Percentiles rank a stretch among this genome's conserved stretches.
Conservation (phyloP, 2,797 vertebrate species). For the Hypotaenidia philippensis region DNA sequence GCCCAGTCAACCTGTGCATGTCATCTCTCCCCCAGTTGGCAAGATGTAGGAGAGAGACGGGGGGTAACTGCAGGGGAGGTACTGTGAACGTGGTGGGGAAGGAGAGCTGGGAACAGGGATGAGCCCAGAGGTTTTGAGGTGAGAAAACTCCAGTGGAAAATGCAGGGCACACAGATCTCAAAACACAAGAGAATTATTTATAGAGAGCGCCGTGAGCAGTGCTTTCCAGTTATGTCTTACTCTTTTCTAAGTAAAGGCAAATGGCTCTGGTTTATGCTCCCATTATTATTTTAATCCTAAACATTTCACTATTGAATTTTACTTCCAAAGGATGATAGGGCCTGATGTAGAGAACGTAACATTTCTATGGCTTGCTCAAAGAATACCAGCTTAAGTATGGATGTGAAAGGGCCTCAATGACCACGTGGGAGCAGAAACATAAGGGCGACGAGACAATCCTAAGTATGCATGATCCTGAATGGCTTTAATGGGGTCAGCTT, state of each 20-base stretch:
- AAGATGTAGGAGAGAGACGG: not conserved
- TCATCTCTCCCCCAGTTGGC: not conserved
- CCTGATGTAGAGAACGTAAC: not conserved
- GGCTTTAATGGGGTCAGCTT: slow-evolving; percentile 62
- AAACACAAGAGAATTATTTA: not conserved
- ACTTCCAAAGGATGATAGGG: not conserved
- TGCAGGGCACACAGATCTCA: not conserved
- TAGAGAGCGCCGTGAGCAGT: not conserved
- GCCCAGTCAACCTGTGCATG: not conserved
- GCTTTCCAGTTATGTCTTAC: not conserved
- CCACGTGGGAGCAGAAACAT: not conserved
- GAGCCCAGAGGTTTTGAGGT: not conserved
- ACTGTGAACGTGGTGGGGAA: not conserved
- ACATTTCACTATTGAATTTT: not conserved
- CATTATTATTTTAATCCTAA: not conserved
- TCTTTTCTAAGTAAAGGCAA: not conserved
- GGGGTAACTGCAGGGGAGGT: not conserved
- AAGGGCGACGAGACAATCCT: not conserved
- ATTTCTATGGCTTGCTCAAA: not conserved
- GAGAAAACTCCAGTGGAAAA: not conserved
- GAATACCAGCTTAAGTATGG: not conserved
- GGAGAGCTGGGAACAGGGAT: not conserved
- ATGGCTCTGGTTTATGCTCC: not conserved
- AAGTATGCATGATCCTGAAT: slow-evolving; percentile 6
- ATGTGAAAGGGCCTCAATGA: not conserved